A percentile compares a stretch with the other conserved stretches of the same genome.
These are phyloP conservation scores for Sebastes steindachneri DNA, from an alignment of 2,797 vertebrate genomes.

Conservation along the genomic window DNA sequence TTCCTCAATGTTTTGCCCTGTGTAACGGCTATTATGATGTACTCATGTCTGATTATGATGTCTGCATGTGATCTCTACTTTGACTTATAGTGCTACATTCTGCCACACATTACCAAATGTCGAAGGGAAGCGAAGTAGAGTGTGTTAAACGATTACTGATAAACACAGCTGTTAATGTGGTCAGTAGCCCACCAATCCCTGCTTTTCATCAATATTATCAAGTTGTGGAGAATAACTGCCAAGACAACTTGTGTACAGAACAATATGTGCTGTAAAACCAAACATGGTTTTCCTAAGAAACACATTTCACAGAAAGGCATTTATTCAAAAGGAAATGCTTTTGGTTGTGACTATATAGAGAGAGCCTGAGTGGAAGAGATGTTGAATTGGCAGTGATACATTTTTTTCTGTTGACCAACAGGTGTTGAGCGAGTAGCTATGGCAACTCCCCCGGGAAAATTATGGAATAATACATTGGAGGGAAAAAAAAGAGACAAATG, in stretches of 20 bases:
- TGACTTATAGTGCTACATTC: not conserved
- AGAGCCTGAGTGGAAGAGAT: not conserved
- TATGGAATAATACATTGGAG: not conserved
- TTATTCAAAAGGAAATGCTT: not conserved
- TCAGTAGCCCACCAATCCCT: not conserved
- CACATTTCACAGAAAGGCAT: not conserved
- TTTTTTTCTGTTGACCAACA: not conserved
- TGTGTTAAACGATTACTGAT: conserved; percentile 21
- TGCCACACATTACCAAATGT: not conserved
- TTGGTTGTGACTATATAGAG: not conserved
- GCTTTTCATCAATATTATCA: conserved; percentile 14
- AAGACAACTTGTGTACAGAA: not conserved
- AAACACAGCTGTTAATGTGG: not conserved
- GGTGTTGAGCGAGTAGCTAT: not conserved
- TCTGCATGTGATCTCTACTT: not conserved
- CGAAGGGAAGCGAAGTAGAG: conserved; percentile 5
- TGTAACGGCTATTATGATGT: not conserved
- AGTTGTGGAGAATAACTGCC: not conserved
- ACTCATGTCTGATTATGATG: no score
- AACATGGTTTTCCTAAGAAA: not conserved
- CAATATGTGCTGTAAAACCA: not conserved
- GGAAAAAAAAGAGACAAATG: not conserved
- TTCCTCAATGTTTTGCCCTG: not conserved
- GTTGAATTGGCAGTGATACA: not conserved
- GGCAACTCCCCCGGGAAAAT: not conserved